Percentiles rank a stretch among this genome's conserved stretches.
These are phyloP conservation scores for Lepidocyrtoides sp. DNA, from an alignment of 2,888 invertebrate species.

Conservation along the genomic window DNA sequence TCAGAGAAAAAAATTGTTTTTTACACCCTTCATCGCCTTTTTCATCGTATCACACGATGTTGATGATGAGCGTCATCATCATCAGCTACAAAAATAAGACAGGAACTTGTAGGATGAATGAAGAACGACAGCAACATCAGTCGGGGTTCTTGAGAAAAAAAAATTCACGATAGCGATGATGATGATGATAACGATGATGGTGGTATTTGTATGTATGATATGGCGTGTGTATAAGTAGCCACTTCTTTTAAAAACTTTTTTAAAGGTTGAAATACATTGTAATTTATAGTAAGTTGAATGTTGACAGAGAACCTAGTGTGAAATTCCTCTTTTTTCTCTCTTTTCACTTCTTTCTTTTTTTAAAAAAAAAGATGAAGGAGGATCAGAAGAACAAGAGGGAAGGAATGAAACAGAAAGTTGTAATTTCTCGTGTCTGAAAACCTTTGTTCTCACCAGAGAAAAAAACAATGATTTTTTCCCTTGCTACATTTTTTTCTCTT, in stretches of 20 bases:
- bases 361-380: constrained; percentile 60
- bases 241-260: neutral
- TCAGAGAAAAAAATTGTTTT: constrained; percentile 48
- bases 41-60: constrained; percentile 1
- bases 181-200: neutral
- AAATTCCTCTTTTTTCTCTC: constrained; percentile 46
- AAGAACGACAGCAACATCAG: constrained; percentile 70
- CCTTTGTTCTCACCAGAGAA: constrained; percentile 66
- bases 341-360: neutral
- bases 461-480: constrained; percentile 69
- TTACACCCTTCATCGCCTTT: constrained; percentile 75
- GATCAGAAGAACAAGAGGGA: constrained; percentile 45
- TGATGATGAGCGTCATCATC: constrained; percentile 32
- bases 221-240: constrained; percentile 16
- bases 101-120: constrained; percentile 66
- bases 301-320: constrained; percentile 70
- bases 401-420: constrained; percentile 75
- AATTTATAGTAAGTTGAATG: constrained; percentile 70
- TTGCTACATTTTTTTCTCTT: constrained; percentile 50
- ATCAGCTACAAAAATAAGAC: constrained; percentile 52
- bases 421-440: constrained; percentile 75
- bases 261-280: constrained; percentile 45
- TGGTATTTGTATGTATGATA: neutral
- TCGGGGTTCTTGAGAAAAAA: constrained; percentile 69
- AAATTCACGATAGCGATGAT: constrained; percentile 15